A percentile compares a stretch with the other conserved stretches of the same genome.
Evolutionary conservation across 2,113 vertebrate species (phyloP).

Genomic region (Excalfactoria chinensis): DNA sequence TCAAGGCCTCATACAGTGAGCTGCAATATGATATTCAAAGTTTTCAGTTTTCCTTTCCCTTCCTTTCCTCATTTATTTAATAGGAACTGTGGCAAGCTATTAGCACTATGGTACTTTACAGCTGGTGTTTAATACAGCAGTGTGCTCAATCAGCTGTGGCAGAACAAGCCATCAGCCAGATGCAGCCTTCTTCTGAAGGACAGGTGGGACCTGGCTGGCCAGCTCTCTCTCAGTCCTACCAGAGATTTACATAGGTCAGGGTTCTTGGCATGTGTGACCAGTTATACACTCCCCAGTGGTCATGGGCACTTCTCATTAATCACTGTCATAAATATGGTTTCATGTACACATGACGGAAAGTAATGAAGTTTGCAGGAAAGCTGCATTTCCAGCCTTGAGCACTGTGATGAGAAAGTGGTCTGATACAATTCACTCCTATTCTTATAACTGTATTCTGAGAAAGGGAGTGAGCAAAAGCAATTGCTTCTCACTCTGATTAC

Average conservation of each 20-base stretch:
- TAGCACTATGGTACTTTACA: not conserved
- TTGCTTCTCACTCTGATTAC: not conserved
- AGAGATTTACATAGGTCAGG: not conserved
- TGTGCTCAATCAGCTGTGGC: not conserved
- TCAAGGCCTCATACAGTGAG: not conserved
- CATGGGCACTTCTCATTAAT: not conserved
- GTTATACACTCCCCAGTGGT: not conserved
- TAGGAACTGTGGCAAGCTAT: not conserved
- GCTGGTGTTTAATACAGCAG: not conserved
- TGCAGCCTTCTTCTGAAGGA: not conserved
- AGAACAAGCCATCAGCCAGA: not conserved
- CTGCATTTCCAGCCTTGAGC: not conserved
- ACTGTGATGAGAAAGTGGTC: not conserved
- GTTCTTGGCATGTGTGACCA: rapidly evolving
- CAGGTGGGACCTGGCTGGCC: not conserved
- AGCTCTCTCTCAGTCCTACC: not conserved
- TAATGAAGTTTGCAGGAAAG: not conserved
- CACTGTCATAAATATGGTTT: not conserved
- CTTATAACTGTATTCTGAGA: not conserved
- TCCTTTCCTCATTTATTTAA: not conserved
- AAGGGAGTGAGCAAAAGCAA: not conserved
- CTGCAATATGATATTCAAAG: not conserved
- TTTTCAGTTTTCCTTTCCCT: not conserved
- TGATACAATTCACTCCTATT: not conserved
- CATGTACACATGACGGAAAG: not conserved